These are phyloP conservation scores for Melospiza georgiana DNA, from an alignment of 2,113 vertebrate genomes.

Conservation along the genomic window DNA sequence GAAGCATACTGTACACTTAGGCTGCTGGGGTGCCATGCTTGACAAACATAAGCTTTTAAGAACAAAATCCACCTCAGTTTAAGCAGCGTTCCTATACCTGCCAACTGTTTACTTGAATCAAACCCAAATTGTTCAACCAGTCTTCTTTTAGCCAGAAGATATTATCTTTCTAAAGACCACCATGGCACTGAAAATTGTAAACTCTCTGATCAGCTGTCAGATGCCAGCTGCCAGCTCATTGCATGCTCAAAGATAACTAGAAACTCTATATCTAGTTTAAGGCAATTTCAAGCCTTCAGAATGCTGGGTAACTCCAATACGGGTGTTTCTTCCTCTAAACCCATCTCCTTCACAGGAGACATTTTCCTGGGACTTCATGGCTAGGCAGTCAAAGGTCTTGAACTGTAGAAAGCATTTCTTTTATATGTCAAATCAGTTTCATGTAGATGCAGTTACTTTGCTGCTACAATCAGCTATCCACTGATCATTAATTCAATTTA, in stretches of 20 bases:
- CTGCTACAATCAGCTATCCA: background rate
- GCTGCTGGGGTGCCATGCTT: background rate
- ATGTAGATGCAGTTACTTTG: background rate
- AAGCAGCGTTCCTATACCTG: background rate
- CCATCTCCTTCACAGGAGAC: background rate
- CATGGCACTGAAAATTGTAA: background rate
- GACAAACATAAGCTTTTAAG: conserved; percentile 6
- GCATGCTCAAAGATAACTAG: background rate
- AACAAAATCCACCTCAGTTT: conserved; percentile 4
- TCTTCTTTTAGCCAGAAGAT: background rate
- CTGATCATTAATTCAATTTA: background rate
- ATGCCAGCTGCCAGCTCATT: background rate
- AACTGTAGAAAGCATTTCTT: background rate
- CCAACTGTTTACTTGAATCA: background rate
- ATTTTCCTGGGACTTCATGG: background rate
- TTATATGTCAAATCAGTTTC: background rate
- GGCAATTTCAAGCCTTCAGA: background rate
- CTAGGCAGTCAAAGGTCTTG: background rate
- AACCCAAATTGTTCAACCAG: background rate
- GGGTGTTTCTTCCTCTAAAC: background rate
- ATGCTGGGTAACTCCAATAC: background rate
- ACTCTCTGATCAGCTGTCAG: background rate
- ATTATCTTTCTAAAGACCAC: background rate
- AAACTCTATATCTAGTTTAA: background rate
- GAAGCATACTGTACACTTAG: background rate